phyloP scores from a whole-genome alignment of 2,888 invertebrate genomes.

The Amphipoea oculea region DNA sequence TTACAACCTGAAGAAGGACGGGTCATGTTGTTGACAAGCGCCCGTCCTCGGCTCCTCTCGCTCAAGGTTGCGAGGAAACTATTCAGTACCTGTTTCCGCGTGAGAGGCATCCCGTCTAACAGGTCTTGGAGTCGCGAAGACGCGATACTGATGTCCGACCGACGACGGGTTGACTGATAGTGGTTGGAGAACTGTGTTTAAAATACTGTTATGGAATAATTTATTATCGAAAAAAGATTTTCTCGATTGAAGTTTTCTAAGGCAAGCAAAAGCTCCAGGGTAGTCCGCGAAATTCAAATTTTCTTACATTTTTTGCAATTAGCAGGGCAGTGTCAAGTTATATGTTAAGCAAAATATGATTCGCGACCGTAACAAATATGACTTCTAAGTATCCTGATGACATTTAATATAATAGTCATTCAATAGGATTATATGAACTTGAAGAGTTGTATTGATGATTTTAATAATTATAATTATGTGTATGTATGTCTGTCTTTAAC shows the following conservation, averaged over 20 bases:
- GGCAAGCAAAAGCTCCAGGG: neutral
- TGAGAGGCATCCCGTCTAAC: conserved; percentile 64
- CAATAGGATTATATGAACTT: too few species aligned
- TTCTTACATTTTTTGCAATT: too few species aligned
- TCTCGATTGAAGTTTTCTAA: neutral
- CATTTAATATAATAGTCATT: too few species aligned
- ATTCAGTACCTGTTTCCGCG: conserved; percentile 67
- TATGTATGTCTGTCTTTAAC: too few species aligned
- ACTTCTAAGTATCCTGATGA: too few species aligned
- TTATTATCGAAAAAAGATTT: neutral
- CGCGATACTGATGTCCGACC: conserved; percentile 30
- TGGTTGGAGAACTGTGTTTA: conserved; percentile 1
- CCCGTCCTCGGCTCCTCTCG: conserved; percentile 52
- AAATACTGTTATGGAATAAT: neutral
- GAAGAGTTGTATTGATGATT: too few species aligned
- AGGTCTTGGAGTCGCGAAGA: conserved; percentile 37
- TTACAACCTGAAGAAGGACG: conserved; percentile 16
- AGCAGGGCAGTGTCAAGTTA: too few species aligned
- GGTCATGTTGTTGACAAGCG: conserved; percentile 31
- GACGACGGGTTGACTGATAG: conserved; percentile 39
- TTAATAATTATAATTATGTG: too few species aligned
- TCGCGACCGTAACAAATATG: too few species aligned
- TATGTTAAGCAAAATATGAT: too few species aligned
- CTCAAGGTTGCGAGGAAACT: conserved; percentile 56
- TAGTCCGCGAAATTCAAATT: too few species aligned